phyloP scores from a whole-genome alignment of 2,888 invertebrate genomes.

The Junonia oenone region DNA sequence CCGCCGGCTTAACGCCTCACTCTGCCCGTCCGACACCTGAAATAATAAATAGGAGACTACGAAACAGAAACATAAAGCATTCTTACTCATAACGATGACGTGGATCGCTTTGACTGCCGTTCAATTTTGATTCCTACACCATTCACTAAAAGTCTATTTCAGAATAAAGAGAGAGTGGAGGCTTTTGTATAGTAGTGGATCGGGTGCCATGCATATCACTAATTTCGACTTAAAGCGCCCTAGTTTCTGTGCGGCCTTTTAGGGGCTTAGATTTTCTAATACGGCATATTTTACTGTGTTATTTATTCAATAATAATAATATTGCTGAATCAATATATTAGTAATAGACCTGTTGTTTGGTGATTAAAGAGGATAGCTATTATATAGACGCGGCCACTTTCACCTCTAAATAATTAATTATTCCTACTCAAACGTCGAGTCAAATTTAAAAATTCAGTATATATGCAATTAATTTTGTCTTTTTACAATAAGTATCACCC shows the following conservation, averaged over 20 bases:
- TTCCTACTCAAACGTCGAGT: no score
- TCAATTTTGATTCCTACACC: neutral
- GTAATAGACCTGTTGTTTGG: no score
- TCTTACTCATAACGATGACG: slow-evolving; percentile 6
- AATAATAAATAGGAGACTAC: slow-evolving; percentile 24
- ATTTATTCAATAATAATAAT: neutral
- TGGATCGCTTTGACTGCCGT: neutral
- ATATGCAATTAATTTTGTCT: no score
- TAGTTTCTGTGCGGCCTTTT: slow-evolving; percentile 5
- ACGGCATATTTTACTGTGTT: neutral
- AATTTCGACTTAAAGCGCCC: slow-evolving; percentile 4
- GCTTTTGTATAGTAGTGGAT: neutral
- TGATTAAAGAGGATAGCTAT: no score
- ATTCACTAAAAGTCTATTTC: neutral
- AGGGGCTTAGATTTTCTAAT: neutral
- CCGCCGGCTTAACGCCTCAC: slow-evolving; percentile 18
- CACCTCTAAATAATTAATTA: no score
- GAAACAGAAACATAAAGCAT: slow-evolving; percentile 12
- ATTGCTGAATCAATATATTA: no score
- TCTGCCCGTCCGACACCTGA: slow-evolving; percentile 14
- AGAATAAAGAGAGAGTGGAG: neutral
- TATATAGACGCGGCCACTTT: no score
- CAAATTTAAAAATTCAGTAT: no score
- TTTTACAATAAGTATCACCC: no score
- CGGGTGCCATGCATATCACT: neutral